Conservation (phyloP, 2,888 invertebrate genomes). For the Oeneis ivallda region DNA sequence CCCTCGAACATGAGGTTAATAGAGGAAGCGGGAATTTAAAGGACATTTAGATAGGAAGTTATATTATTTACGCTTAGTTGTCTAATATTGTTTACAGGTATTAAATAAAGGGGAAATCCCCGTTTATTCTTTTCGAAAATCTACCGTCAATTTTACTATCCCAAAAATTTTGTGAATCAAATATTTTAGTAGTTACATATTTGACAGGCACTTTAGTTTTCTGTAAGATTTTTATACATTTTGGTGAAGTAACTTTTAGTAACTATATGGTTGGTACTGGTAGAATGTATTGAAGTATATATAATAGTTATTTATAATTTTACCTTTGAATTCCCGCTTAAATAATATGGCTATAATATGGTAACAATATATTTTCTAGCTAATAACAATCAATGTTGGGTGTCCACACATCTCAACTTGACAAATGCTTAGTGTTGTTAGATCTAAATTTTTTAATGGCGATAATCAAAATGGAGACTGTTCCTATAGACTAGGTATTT, state of each 20-base stretch:
- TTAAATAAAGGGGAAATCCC: neutral
- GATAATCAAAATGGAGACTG: constrained; percentile 51
- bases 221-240: neutral
- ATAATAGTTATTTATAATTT: neutral
- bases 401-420: constrained; percentile 41
- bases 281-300: no score
- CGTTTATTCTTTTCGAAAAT: neutral
- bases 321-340: constrained; percentile 28
- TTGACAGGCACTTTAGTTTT: neutral
- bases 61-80: neutral
- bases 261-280: no score
- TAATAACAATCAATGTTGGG: constrained; percentile 38
- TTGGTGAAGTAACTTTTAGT: no score
- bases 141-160: neutral
- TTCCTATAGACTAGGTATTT: constrained; percentile 66
- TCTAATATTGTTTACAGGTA: neutral
- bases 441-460: constrained; percentile 54
- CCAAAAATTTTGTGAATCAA: neutral
- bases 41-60: neutral
- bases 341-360: neutral
- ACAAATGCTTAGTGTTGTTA: constrained; percentile 55
- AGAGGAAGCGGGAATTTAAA: constrained; percentile 15
- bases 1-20: neutral
- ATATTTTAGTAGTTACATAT: neutral
- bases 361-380: constrained; percentile 8